Percentiles rank a stretch among this genome's conserved stretches.
Evolutionary conservation across 2,888 invertebrate species (phyloP).

Genomic region (Coelinius sp.): DNA sequence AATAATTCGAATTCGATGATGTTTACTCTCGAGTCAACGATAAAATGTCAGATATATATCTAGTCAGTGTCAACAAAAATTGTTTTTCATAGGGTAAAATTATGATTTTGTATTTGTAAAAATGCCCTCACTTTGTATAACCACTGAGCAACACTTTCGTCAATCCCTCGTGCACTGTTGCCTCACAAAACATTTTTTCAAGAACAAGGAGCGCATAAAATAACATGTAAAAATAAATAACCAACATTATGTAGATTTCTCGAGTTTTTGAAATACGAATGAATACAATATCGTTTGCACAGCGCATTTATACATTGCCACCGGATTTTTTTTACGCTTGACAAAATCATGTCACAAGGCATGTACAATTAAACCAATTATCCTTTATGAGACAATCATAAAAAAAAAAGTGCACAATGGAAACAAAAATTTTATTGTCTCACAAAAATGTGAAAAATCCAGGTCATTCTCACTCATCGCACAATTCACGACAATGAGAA

Average conservation of each 20-base stretch:
- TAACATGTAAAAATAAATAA: background rate
- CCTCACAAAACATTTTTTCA: background rate
- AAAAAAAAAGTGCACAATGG: background rate
- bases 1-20: too few species aligned
- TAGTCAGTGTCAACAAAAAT: too few species aligned
- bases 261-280: background rate
- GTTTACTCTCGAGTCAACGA: too few species aligned
- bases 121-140: slow-evolving; percentile 23
- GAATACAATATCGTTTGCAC: background rate
- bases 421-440: background rate
- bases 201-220: background rate
- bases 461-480: background rate
- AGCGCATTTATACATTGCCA: slow-evolving; percentile 1
- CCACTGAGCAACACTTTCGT: slow-evolving; percentile 21
- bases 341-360: slow-evolving; percentile 4
- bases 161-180: slow-evolving; percentile 20
- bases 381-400: background rate
- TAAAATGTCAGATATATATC: too few species aligned
- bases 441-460: background rate
- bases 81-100: background rate
- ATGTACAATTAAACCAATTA: background rate
- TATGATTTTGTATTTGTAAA: background rate
- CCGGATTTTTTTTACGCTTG: slow-evolving; percentile 8
- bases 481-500: background rate
- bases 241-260: background rate